These are phyloP conservation scores for Ibycter americanus DNA, from an alignment of 2,797 vertebrate genomes.

Conservation along the genomic window DNA sequence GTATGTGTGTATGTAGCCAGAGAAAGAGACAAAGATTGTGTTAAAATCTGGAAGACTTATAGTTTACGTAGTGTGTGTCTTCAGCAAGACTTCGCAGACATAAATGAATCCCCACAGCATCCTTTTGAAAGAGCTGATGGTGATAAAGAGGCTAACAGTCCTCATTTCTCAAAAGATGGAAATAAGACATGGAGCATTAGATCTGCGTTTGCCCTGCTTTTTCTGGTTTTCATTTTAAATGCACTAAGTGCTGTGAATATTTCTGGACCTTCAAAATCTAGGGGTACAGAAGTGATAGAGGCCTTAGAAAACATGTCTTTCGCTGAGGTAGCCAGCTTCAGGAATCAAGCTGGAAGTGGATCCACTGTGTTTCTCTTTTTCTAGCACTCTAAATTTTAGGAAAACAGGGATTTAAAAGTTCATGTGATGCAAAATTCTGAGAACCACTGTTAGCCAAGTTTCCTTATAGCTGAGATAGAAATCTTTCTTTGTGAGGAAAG, in stretches of 20 bases:
- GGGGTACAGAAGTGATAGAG: neutral
- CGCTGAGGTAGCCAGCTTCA: neutral
- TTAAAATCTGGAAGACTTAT: neutral
- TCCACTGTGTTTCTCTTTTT: neutral
- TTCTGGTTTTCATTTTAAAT: neutral
- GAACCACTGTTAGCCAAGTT: neutral
- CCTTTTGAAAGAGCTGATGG: neutral
- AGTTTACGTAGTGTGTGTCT: neutral
- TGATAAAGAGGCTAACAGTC: neutral
- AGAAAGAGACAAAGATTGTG: neutral
- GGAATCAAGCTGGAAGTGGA: neutral
- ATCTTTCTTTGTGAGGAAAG: slow-evolving; percentile 4
- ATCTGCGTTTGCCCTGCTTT: neutral
- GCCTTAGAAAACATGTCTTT: neutral
- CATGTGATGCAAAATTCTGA: neutral
- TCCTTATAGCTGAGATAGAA: neutral
- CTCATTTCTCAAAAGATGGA: neutral
- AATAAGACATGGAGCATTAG: neutral
- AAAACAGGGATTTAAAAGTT: neutral
- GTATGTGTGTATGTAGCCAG: neutral
- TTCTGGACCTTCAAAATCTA: neutral
- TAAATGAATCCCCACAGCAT: neutral
- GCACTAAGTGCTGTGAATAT: neutral
- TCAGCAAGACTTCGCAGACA: neutral
- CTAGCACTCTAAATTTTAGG: neutral